These are phyloP conservation scores for Cottoperca gobio DNA, from an alignment of 2,797 vertebrate species.

Conservation along the genomic window DNA sequence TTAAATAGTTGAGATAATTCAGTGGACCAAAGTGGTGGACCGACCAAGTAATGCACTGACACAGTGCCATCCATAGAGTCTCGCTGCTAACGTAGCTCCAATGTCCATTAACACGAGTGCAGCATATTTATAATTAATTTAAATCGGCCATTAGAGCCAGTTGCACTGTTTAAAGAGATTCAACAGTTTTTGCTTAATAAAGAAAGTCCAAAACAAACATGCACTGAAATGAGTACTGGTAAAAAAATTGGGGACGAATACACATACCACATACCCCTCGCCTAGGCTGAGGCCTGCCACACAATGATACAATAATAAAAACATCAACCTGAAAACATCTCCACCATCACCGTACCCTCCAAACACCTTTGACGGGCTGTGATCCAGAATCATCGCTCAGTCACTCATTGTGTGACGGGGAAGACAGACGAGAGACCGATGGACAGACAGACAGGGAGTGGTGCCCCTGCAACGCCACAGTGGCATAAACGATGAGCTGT, in stretches of 20 bases:
- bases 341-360: conserved; percentile 31
- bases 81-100: neutral
- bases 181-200: neutral
- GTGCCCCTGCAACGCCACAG: conserved; percentile 70
- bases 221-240: neutral
- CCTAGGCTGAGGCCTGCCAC: neutral
- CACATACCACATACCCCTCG: neutral
- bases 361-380: conserved; percentile 22
- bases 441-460: conserved; percentile 76
- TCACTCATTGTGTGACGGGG: conserved; percentile 32
- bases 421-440: conserved; percentile 38
- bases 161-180: neutral
- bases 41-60: neutral
- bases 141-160: neutral
- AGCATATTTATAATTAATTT: conserved; percentile 2
- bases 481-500: conserved; percentile 79
- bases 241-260: neutral
- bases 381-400: conserved; percentile 30
- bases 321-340: conserved; percentile 1
- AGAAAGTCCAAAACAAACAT: neutral
- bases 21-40: neutral
- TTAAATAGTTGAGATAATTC: conserved; percentile 2
- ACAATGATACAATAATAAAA: neutral
- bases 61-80: neutral
- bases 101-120: conserved; percentile 4